Conservation (phyloP, 2,888 invertebrate genomes). For the Sinohyriopsis cumingii region DNA sequence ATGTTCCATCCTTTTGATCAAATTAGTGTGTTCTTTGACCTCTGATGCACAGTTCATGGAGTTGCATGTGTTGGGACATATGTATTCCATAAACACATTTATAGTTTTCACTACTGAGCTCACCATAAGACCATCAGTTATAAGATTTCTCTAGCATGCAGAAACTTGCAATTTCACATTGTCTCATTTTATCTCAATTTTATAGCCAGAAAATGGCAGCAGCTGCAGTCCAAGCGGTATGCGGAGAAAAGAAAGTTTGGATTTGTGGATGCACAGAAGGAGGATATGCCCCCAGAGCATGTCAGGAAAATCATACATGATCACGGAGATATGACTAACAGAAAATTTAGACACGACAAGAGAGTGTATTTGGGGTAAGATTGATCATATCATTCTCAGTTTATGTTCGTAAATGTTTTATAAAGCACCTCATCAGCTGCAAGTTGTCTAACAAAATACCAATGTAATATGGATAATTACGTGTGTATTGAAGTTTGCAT, state of each 20-base stretch:
- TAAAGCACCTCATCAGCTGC: neutral
- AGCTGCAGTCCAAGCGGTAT: slow-evolving; percentile 97
- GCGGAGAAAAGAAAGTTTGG: slow-evolving; percentile 99
- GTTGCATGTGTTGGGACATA: too few relatives aligned
- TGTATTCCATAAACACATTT: too few relatives aligned
- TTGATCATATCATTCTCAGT: neutral
- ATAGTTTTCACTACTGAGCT: too few relatives aligned
- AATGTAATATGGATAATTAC: too few relatives aligned
- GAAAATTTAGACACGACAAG: slow-evolving; percentile 99
- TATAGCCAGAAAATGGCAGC: slow-evolving; percentile 89
- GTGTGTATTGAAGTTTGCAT: too few relatives aligned
- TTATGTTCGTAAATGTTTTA: neutral
- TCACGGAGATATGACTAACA: slow-evolving; percentile 99
- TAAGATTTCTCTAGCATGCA: too few relatives aligned
- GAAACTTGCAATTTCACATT: too few relatives aligned
- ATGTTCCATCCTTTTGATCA: too few relatives aligned
- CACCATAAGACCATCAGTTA: too few relatives aligned
- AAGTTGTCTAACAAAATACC: neutral
- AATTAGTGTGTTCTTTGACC: too few relatives aligned
- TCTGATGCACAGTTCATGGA: too few relatives aligned
- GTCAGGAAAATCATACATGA: slow-evolving; percentile 98
- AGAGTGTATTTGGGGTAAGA: slow-evolving; percentile 92
- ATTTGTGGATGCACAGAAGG: slow-evolving; percentile 98
- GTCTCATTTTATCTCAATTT: slow-evolving; percentile 9
- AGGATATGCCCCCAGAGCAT: slow-evolving; percentile 99